phyloP scores from a whole-genome alignment of 1,140 invertebrate genomes.

The Drosophila trapezifrons region DNA sequence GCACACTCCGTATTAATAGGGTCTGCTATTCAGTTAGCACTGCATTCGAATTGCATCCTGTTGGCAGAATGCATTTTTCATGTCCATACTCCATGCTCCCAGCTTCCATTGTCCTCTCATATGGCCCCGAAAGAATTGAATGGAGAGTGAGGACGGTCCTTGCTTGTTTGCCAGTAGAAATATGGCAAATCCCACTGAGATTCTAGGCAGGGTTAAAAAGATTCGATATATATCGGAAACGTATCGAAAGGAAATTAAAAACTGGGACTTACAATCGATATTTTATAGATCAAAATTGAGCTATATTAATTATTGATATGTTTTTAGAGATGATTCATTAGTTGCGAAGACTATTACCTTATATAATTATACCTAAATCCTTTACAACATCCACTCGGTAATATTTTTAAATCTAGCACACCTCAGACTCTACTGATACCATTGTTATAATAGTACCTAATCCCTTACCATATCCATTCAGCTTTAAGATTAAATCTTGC shows the following conservation, averaged over 20 bases:
- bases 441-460: neutral
- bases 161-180: neutral
- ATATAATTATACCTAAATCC: neutral
- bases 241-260: neutral
- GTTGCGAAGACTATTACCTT: too few species aligned
- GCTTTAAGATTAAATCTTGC: neutral
- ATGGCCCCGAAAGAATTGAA: constrained; percentile 21
- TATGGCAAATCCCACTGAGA: neutral
- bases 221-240: too few species aligned
- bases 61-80: constrained; percentile 67
- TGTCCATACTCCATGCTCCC: constrained; percentile 31
- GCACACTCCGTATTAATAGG: constrained; percentile 35
- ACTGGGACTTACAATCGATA: fast-evolving
- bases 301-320: too few species aligned
- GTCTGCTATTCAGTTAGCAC: constrained; percentile 41
- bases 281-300: too few species aligned
- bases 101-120: constrained; percentile 6
- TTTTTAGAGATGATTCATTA: too few species aligned
- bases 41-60: constrained; percentile 42
- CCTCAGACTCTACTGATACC: too few species aligned
- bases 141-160: neutral
- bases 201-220: neutral
- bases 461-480: neutral
- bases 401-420: neutral
- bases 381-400: neutral